These are phyloP conservation scores for Bacillus rossius DNA, from an alignment of 1,140 invertebrate species.

Conservation along the genomic window DNA sequence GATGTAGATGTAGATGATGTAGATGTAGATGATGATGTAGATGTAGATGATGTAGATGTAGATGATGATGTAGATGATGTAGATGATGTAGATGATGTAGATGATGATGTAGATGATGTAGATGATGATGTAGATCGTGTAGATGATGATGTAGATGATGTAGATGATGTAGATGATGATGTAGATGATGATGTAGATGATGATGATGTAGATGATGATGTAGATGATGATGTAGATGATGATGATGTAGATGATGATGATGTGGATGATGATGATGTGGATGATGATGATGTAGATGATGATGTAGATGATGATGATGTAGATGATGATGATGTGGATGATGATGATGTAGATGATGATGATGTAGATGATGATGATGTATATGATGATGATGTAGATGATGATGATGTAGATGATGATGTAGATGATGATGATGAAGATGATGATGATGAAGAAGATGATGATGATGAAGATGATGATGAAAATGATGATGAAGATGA, in stretches of 20 bases:
- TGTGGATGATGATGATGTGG: slow-evolving; percentile 3
- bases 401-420: background rate
- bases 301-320: background rate
- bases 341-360: too few relatives aligned
- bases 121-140: too few relatives aligned
- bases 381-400: background rate
- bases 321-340: background rate
- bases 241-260: slow-evolving; percentile 2
- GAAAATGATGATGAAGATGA: background rate
- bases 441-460: background rate
- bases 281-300: background rate
- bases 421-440: background rate
- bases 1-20: background rate
- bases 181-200: background rate
- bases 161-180: background rate
- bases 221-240: background rate
- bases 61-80: background rate
- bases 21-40: background rate
- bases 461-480: slow-evolving; percentile 1
- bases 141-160: background rate
- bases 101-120: background rate
- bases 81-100: background rate
- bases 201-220: background rate
- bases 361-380: background rate
- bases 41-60: background rate